Conservation (phyloP, 2,888 invertebrate genomes). For the Digitonthophagus gazella region DNA sequence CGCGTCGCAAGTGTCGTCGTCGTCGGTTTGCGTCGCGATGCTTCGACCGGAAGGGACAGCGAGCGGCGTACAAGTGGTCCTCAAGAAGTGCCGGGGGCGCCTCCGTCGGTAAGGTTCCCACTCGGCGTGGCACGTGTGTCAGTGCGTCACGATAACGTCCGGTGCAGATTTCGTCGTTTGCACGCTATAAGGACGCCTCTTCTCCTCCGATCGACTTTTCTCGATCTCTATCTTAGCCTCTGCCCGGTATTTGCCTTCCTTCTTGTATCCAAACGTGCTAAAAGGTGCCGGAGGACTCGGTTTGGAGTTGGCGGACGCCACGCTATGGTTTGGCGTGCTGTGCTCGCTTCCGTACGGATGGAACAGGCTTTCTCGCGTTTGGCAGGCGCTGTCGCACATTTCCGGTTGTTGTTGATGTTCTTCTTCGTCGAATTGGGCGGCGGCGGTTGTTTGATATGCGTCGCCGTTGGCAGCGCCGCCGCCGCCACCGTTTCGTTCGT, state of each 20-base stretch:
- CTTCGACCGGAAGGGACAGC: constrained; percentile 21
- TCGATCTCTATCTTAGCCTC: constrained; percentile 63
- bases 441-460: constrained; percentile 40
- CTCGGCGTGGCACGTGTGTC: constrained; percentile 68
- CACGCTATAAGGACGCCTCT: constrained; percentile 70
- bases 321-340: constrained; percentile 48
- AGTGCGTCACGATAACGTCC: constrained; percentile 84
- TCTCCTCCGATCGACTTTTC: constrained; percentile 39
- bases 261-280: constrained; percentile 58
- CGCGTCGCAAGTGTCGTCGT: constrained; percentile 34
- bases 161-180: constrained; percentile 87
- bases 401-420: constrained; percentile 47
- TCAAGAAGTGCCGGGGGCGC: constrained; percentile 54
- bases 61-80: constrained; percentile 42
- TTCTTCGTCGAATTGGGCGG: constrained; percentile 32
- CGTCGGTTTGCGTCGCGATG: constrained; percentile 43
- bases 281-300: constrained; percentile 50
- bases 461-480: constrained; percentile 42
- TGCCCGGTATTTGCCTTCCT: constrained; percentile 55
- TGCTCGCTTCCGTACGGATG: constrained; percentile 47
- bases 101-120: constrained; percentile 61
- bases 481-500: constrained; percentile 41
- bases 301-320: constrained; percentile 42
- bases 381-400: constrained; percentile 76
- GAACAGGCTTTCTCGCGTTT: constrained; percentile 79